These are phyloP conservation scores for Xestia sexstrigata DNA, from an alignment of 2,888 invertebrate genomes.

Conservation along the genomic window DNA sequence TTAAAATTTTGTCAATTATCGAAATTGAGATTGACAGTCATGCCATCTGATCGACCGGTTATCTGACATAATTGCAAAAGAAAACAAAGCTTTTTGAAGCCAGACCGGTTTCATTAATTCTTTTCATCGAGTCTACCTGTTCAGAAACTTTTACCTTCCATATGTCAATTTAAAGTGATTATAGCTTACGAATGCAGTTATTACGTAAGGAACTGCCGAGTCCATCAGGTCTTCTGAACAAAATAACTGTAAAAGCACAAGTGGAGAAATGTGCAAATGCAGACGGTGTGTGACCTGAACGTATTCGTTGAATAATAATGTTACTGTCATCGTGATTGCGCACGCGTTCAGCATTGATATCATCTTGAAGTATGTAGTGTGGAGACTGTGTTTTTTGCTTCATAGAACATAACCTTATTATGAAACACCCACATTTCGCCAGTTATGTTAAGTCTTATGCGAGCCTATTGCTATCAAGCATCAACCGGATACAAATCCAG, in stretches of 20 bases:
- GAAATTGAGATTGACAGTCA: background rate
- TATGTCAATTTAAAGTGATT: constrained; percentile 22
- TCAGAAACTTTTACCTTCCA: constrained; percentile 22
- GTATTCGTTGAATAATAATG: constrained; percentile 48
- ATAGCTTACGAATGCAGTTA: constrained; percentile 4
- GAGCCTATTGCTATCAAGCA: background rate
- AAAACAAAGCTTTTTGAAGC: constrained; percentile 10
- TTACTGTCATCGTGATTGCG: constrained; percentile 24
- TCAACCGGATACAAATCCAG: background rate
- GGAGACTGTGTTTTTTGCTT: background rate
- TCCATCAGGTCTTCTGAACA: constrained; percentile 9
- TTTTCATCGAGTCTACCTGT: constrained; percentile 14
- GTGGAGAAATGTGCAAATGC: constrained; percentile 35
- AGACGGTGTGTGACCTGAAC: constrained; percentile 40
- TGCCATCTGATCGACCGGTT: background rate
- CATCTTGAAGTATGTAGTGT: constrained; percentile 20
- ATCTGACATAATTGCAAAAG: constrained; percentile 5
- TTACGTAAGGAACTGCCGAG: constrained; percentile 27
- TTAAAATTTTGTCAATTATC: background rate
- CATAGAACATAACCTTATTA: background rate
- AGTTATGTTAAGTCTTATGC: background rate
- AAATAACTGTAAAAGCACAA: constrained; percentile 33
- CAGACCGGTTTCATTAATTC: constrained; percentile 6
- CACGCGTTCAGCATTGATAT: constrained; percentile 23
- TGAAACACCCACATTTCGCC: background rate